Conservation (phyloP, 2,888 invertebrate genomes). For the Cinara cedri region DNA sequence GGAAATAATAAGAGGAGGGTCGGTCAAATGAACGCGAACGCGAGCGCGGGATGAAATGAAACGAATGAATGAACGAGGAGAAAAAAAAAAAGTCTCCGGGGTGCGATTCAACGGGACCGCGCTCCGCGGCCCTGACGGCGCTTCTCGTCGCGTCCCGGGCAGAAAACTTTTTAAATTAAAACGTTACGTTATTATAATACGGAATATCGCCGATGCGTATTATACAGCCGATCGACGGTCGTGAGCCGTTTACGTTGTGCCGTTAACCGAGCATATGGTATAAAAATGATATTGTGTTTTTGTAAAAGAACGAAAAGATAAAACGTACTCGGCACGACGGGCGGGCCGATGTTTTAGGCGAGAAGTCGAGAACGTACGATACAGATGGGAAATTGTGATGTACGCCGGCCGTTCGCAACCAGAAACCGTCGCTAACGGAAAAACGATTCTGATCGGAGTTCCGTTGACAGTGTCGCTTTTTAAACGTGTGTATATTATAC, state of each 20-base stretch:
- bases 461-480: too few relatives aligned
- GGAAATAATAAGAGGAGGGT: constrained; percentile 10
- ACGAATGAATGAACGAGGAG: background rate
- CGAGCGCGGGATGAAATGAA: background rate
- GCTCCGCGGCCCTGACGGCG: background rate
- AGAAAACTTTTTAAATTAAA: constrained; percentile 53
- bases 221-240: too few relatives aligned
- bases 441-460: too few relatives aligned
- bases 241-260: background rate
- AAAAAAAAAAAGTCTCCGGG: constrained; percentile 42
- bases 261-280: constrained; percentile 9
- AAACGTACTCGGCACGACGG: too few relatives aligned
- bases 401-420: too few relatives aligned
- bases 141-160: background rate
- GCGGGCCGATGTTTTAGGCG: too few relatives aligned
- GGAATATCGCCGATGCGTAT: background rate
- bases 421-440: too few relatives aligned
- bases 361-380: too few relatives aligned
- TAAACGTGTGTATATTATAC: too few relatives aligned
- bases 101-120: constrained; percentile 25
- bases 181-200: constrained; percentile 27
- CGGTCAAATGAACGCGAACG: constrained; percentile 6
- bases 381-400: too few relatives aligned
- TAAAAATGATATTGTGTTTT: too few relatives aligned
- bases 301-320: too few relatives aligned